A percentile compares a stretch with the other conserved stretches of the same genome.
Evolutionary conservation across 2,113 vertebrate species (phyloP).

Genomic region (Phalacrocorax brasilianus): DNA sequence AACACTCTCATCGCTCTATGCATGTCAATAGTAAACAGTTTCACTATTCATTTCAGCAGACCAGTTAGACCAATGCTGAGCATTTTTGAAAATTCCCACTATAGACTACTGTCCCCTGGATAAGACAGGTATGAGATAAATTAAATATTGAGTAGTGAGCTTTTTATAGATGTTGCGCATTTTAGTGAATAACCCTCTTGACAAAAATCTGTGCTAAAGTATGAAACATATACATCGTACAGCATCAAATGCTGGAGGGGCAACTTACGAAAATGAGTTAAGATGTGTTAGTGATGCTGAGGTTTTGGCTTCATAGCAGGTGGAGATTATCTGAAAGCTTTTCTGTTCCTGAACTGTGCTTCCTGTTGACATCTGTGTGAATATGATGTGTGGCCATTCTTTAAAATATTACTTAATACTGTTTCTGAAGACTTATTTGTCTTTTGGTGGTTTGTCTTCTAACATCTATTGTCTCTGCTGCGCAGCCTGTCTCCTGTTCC

Average conservation of each 20-base stretch:
- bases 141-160: not conserved
- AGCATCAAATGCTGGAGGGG: not conserved
- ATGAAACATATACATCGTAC: not conserved
- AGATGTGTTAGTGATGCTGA: constrained; percentile 24
- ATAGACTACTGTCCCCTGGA: not conserved
- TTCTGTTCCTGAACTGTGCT: constrained; percentile 37
- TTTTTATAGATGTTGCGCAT: not conserved
- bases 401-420: not conserved
- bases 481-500: not conserved
- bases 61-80: not conserved
- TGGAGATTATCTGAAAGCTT: constrained; percentile 40
- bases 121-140: not conserved
- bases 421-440: not conserved
- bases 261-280: not conserved
- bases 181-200: constrained; percentile 43
- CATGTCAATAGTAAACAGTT: not conserved
- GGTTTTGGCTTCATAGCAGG: constrained; percentile 11
- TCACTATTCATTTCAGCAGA: not conserved
- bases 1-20: fast-evolving
- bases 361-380: constrained; percentile 28
- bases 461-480: not conserved
- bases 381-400: constrained; percentile 15
- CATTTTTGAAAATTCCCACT: not conserved
- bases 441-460: constrained; percentile 18
- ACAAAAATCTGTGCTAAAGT: not conserved